phyloP scores from a whole-genome alignment of 2,888 invertebrate genomes.

The Rhaphigaster nebulosa region DNA sequence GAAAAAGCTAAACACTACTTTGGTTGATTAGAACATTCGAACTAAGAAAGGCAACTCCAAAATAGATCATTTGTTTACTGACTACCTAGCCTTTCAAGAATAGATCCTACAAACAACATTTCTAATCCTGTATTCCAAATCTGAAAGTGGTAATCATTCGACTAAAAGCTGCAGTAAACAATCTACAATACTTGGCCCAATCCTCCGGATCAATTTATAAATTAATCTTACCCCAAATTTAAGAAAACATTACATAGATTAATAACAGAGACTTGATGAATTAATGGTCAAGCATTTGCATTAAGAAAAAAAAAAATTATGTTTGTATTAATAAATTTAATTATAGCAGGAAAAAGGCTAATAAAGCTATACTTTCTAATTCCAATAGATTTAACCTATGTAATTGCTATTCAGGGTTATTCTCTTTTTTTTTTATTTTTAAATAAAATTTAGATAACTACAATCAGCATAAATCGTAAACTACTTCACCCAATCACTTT shows the following conservation, averaged over 20 bases:
- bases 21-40: conserved; percentile 46
- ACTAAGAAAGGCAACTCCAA: conserved; percentile 31
- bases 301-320: too few species aligned
- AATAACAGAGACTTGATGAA: not conserved
- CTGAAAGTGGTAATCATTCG: conserved; percentile 34
- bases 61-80: conserved; percentile 46
- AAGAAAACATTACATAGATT: not conserved
- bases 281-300: not conserved
- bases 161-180: conserved; percentile 40
- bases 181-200: not conserved
- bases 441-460: too few species aligned
- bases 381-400: too few species aligned
- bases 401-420: too few species aligned
- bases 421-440: too few species aligned
- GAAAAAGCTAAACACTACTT: conserved; percentile 3
- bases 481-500: too few species aligned
- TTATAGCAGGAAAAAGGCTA: too few species aligned
- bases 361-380: too few species aligned
- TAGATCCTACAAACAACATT: conserved; percentile 31
- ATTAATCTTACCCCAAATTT: not conserved
- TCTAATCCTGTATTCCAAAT: conserved; percentile 45
- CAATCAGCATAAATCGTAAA: too few species aligned
- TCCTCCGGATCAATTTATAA: not conserved
- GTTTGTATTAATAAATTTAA: too few species aligned
- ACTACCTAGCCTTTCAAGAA: conserved; percentile 40